Evolutionary conservation across 2,113 vertebrate genomes (phyloP), one percentile per base, ranked within the genome.

Genomic region (Ahaetulla prasina): DNA sequence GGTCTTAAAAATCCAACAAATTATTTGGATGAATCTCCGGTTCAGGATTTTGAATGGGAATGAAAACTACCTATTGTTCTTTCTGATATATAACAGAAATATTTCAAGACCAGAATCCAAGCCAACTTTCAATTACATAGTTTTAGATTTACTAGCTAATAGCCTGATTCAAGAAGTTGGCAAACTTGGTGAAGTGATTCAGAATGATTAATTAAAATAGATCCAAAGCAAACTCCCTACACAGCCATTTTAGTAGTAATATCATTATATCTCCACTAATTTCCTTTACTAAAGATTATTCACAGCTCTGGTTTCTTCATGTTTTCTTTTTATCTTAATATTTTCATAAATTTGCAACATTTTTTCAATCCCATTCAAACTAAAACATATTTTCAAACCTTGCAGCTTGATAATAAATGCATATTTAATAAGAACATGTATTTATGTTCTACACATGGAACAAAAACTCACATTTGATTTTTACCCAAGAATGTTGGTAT

Each of bases 381-480:
- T 7, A 86, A 30, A 91, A 49, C 25, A 16, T 60, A 86, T 49
- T 86, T 91, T 27, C 18, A 45, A 1, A 91, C 6, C 11, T 55
- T 91, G 12, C 27, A 14, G 11, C 35, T 92, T 52, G 23, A 88
- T 74, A 88, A 92, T 88, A 6, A 25, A 87, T 87, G 22, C 60
- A 68, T 35, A 30, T 45, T 85, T 35, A 86, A 45, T 63, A 63
- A 87, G 54, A 91, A 63, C 49, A 50, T 22, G 7, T 63, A 39
- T 63, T 27, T 92, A 57, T 93, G 43, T 93, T 55, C 89, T 87
- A 63, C 6, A 85, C 93, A 53, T 57, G 87, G 35, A n/a, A 91
- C 8, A 2, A 96, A 93, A 93, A 93, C n/a, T 89, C 90, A 68
- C 39, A 87, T 54, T 8, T 45, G 16, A 45, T 94, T 39, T 45